Evolutionary conservation across 2,888 invertebrate genomes (phyloP).

Genomic region (Drosophila paramelanica): DNA sequence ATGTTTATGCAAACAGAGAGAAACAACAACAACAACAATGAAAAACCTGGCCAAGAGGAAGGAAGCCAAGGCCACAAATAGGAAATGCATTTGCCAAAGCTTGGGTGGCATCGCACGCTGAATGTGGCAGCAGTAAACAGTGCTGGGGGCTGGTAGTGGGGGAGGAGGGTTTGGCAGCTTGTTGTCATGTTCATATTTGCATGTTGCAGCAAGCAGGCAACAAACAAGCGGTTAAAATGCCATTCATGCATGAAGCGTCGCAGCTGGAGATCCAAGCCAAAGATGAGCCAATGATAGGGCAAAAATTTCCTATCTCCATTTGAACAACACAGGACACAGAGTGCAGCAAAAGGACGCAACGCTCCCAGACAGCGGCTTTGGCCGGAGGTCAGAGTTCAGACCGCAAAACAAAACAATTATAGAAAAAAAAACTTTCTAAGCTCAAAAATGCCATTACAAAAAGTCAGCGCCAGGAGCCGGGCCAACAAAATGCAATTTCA

Average conservation of each 20-base stretch:
- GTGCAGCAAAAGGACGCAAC: constrained; percentile 34
- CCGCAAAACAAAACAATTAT: not conserved
- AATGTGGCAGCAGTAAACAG: not conserved
- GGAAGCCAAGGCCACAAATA: constrained; percentile 73
- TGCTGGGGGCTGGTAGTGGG: not conserved
- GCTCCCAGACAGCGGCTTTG: constrained; percentile 37
- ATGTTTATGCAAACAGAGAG: constrained; percentile 67
- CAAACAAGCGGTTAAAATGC: constrained; percentile 4
- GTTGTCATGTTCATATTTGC: constrained; percentile 50
- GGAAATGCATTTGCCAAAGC: constrained; percentile 55
- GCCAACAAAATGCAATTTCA: constrained; percentile 73
- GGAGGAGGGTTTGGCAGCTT: not conserved
- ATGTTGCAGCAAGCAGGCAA: constrained; percentile 22
- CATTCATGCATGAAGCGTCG: constrained; percentile 40
- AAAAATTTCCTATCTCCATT: constrained; percentile 27
- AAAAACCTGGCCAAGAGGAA: constrained; percentile 50
- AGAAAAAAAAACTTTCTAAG: constrained; percentile 41
- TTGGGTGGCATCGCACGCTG: constrained; percentile 50
- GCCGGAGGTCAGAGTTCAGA: constrained; percentile 45
- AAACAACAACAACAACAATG: constrained; percentile 21
- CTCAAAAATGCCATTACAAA: constrained; percentile 48
- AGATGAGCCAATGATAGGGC: constrained; percentile 24
- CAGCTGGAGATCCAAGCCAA: constrained; percentile 26
- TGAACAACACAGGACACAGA: constrained; percentile 23
- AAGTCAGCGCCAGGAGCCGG: constrained; percentile 44